Evolutionary conservation across 2,113 vertebrate genomes (phyloP).

Genomic region (Daphoenositta chrysoptera): DNA sequence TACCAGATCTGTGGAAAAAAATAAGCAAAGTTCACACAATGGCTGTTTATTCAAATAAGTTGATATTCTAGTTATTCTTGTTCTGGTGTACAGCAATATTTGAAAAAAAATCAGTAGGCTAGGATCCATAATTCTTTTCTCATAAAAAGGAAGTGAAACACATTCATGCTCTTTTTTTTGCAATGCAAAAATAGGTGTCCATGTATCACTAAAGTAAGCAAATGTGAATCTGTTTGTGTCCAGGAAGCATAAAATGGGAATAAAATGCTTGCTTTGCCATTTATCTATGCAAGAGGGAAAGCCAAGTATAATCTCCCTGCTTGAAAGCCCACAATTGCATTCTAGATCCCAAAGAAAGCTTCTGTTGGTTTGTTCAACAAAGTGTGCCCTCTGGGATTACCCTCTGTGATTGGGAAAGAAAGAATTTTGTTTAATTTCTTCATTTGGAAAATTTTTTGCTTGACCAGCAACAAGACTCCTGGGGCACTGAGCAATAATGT

Average conservation of each 20-base stretch:
- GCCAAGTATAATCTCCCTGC: not conserved
- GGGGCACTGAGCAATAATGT: slow-evolving; percentile 12
- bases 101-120: not conserved
- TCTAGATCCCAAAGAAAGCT: not conserved
- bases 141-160: not conserved
- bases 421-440: slow-evolving; percentile 2
- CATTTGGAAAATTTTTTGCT: slow-evolving; percentile 3
- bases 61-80: not conserved
- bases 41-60: not conserved
- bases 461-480: not conserved
- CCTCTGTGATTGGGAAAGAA: not conserved
- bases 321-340: not conserved
- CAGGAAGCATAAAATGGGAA: not conserved
- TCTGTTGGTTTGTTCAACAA: not conserved
- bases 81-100: not conserved
- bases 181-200: not conserved
- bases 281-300: not conserved
- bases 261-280: not conserved
- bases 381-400: not conserved
- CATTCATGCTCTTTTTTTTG: not conserved
- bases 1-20: not conserved
- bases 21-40: not conserved
- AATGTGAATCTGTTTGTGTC: not conserved
- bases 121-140: not conserved
- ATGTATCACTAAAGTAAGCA: not conserved